Base-by-base conservation (phyloP, 2,113 vertebrate species). In the Climacteris rufus region DNA sequence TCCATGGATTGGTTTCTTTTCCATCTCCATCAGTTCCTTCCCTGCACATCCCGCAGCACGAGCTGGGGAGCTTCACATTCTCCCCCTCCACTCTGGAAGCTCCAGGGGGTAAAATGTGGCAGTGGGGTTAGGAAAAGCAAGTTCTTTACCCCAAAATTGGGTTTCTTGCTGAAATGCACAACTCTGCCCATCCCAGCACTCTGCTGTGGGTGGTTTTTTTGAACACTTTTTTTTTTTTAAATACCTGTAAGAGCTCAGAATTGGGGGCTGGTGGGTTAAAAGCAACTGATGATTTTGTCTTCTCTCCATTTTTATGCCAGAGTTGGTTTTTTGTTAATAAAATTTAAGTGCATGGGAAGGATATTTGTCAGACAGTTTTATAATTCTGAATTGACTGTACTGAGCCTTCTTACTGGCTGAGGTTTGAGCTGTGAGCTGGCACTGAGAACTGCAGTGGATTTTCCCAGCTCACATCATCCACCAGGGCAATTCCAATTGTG, bases 61-160 rank as follows among this genome's bases (percentile, higher is more conserved):
- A 23, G 61, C 71, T 6, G 31, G 37, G 17, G 22, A 54, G 61
- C 15, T 3, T 59, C 49, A 27, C 57, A 8, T 22, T 44, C 27
- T 15, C 30, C 53, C 45, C 61, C 37, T 35, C 23, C 27, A 16
- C 4, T 1, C 44, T 8, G 30, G 30, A 4, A 31, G 27, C 53
- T 13, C 12, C 49, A 15, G 54, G 7, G 1, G 22, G 3, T 0
- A 7, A 2, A 10, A 13, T 2, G 27, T 3, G 15, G 64, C 42
- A 49, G 7, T 18, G 42, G 27, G 33, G 27, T 3, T 3, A 3
- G 30, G 68, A 57, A 66, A 93, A 77, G 15, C 56, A 39, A 42
- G 37, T 18, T 1, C 3, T 35, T 57, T 4, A 33, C 24, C n/a
- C 61, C 49, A 33, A 13, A 68, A 9, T 0, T 0, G 31, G 31